Percentiles rank a stretch among this genome's conserved stretches.
phyloP scores from a whole-genome alignment of 2,888 invertebrate genomes.

The Thymelicus lineola region DNA sequence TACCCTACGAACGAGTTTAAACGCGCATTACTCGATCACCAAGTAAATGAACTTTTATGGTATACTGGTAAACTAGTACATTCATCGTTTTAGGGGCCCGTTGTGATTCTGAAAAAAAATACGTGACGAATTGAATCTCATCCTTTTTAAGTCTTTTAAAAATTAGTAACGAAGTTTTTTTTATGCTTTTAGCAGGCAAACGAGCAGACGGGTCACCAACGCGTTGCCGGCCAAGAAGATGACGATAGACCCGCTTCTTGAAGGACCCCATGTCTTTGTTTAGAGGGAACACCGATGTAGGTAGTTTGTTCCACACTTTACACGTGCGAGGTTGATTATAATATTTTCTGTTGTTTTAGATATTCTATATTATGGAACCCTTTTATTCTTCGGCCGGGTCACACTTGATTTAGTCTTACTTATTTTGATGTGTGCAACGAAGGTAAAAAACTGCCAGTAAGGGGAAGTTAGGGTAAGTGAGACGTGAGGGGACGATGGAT shows the following conservation, averaged over 20 bases:
- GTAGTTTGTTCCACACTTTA: too few species aligned
- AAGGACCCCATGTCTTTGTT: too few species aligned
- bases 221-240: too few species aligned
- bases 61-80: conserved; percentile 34
- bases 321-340: too few species aligned
- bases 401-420: conserved; percentile 43
- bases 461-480: conserved; percentile 63
- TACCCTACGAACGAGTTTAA: conserved; percentile 65
- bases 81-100: conserved; percentile 59
- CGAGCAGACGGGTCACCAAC: too few species aligned
- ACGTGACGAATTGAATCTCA: conserved; percentile 11
- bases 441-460: conserved; percentile 79
- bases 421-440: conserved; percentile 83
- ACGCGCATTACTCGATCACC: conserved; percentile 71
- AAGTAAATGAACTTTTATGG: conserved; percentile 60
- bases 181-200: too few species aligned
- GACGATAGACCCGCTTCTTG: too few species aligned
- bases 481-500: conserved; percentile 79
- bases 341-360: too few species aligned
- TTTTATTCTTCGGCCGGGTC: neutral
- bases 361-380: conserved; percentile 41
- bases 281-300: too few species aligned
- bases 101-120: neutral
- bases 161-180: too few species aligned
- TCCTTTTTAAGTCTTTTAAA: too few species aligned